Evolutionary conservation across 1,140 invertebrate genomes (phyloP).

Genomic region (Holcopasites calliopsidis): DNA sequence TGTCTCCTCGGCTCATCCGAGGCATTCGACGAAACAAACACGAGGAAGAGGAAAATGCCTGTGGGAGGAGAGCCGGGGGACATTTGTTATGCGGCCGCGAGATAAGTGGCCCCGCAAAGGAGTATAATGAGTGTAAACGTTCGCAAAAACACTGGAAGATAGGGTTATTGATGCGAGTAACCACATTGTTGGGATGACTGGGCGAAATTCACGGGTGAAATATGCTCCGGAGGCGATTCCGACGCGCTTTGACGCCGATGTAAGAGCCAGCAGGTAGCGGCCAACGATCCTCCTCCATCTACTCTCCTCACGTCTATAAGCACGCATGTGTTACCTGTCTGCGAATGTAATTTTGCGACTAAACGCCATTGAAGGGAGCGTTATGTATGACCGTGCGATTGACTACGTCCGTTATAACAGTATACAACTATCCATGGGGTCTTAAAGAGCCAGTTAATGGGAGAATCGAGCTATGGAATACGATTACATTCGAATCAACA

Average conservation of each 20-base stretch:
- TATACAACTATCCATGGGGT: not conserved
- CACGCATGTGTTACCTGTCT: not conserved
- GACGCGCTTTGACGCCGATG: conserved; percentile 3
- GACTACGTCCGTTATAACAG: conserved; percentile 3
- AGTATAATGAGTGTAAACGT: conserved; percentile 24
- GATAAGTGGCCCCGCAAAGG: conserved; percentile 1
- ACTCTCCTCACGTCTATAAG: not conserved
- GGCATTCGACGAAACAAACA: conserved; percentile 5
- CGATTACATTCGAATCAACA: not conserved
- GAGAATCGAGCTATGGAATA: not conserved
- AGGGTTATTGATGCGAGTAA: conserved; percentile 20
- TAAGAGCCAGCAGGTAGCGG: conserved; percentile 20
- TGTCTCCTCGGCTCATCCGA: not conserved
- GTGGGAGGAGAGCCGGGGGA: conserved; percentile 1
- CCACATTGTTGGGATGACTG: conserved; percentile 25
- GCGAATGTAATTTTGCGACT: conserved; percentile 12
- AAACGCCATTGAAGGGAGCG: not conserved
- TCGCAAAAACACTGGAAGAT: conserved; percentile 20
- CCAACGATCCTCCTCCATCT: not conserved
- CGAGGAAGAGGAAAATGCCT: not conserved
- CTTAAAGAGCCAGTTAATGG: conserved; percentile 10
- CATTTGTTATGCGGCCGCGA: conserved; percentile 15
- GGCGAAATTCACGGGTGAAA: conserved; percentile 8
- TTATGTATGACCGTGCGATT: conserved; percentile 3
- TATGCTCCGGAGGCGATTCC: conserved; percentile 11